phyloP scores from a whole-genome alignment of 1,140 invertebrate genomes.

The Caenorhabditis tropicalis region DNA sequence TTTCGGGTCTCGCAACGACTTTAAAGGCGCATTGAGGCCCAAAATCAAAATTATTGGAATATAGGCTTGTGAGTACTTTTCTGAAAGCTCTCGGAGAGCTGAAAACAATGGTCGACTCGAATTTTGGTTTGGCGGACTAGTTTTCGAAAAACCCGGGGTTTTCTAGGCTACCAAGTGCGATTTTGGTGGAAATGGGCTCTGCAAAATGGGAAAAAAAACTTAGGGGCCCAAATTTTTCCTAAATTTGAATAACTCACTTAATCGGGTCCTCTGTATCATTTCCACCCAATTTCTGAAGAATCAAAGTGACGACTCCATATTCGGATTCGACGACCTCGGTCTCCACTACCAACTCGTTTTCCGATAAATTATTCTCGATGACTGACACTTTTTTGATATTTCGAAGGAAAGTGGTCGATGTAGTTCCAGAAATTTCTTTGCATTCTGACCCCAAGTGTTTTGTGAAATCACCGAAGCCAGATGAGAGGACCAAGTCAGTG shows the following conservation, averaged over 20 bases:
- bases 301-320: constrained; percentile 41
- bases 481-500: neutral
- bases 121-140: neutral
- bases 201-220: too few species aligned
- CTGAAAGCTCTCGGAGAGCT: neutral
- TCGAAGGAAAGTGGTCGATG: constrained; percentile 29
- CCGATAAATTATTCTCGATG: constrained; percentile 1
- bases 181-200: neutral
- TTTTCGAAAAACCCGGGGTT: too few species aligned
- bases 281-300: constrained; percentile 17
- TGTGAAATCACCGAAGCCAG: neutral
- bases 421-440: constrained; percentile 33
- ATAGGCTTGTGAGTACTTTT: neutral
- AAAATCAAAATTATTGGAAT: neutral
- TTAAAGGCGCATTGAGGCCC: neutral
- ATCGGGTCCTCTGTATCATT: neutral
- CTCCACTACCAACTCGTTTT: constrained; percentile 25
- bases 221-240: too few species aligned
- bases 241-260: neutral
- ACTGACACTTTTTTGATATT: constrained; percentile 39
- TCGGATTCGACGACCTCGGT: constrained; percentile 26
- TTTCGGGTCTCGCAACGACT: neutral
- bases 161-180: neutral
- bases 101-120: neutral
- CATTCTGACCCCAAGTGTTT: constrained; percentile 34